Evolutionary conservation across 2,888 invertebrate species (phyloP).

Genomic region (Melanostoma mellinum): DNA sequence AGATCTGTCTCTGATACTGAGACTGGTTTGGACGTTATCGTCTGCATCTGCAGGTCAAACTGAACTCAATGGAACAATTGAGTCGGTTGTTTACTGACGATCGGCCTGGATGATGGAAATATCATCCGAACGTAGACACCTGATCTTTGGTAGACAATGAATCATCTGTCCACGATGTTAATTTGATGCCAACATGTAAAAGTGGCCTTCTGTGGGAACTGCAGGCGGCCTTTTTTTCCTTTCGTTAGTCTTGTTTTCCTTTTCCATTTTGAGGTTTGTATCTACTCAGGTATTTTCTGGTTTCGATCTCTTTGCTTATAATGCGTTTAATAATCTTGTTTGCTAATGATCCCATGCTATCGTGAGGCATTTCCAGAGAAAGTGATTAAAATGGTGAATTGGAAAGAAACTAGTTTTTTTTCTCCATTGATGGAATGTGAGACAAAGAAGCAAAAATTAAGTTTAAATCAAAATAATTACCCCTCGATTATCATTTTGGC

Average conservation of each 20-base stretch:
- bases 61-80: too few relatives aligned
- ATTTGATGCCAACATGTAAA: too few relatives aligned
- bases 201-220: too few relatives aligned
- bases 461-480: slow-evolving; percentile 19
- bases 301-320: slow-evolving; percentile 10
- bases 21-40: too few relatives aligned
- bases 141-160: too few relatives aligned
- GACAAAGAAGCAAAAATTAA: background rate
- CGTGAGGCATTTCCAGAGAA: slow-evolving; percentile 18
- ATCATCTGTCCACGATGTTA: too few relatives aligned
- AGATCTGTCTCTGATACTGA: background rate
- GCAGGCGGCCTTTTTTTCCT: too few relatives aligned
- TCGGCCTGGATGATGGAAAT: too few relatives aligned
- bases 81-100: too few relatives aligned
- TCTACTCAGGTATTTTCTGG: background rate
- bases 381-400: slow-evolving; percentile 1
- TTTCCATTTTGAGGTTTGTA: slow-evolving; percentile 1
- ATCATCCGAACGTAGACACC: too few relatives aligned
- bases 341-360: slow-evolving; percentile 1
- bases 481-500: slow-evolving; percentile 3
- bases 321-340: slow-evolving; percentile 21
- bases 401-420: slow-evolving; percentile 10
- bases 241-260: background rate
- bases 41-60: too few relatives aligned
- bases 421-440: background rate